Evolutionary conservation across 2,888 invertebrate genomes (phyloP).

Genomic region (Macrosiphum euphorbiae): DNA sequence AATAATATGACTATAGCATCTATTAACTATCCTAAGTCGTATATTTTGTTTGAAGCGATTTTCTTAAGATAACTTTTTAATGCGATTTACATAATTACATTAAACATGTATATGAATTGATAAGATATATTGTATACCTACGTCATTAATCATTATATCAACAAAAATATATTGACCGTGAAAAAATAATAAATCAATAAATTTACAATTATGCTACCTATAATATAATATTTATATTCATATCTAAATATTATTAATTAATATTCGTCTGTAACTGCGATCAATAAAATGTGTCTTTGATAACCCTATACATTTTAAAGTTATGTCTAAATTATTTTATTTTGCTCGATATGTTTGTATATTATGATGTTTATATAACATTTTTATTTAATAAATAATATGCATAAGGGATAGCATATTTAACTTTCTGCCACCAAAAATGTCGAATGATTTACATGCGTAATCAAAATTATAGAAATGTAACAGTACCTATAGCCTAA

Average conservation of each 20-base stretch:
- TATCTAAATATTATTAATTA: not conserved
- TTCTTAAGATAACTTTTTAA: not conserved
- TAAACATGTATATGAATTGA: not conserved
- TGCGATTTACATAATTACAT: not conserved
- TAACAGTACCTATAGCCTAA: not conserved
- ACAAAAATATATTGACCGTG: constrained; percentile 18
- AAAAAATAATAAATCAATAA: not conserved
- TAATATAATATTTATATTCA: not conserved
- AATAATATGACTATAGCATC: not conserved
- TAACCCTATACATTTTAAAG: not conserved
- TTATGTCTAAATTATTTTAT: not conserved
- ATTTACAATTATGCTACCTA: not conserved
- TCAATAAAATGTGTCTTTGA: not conserved
- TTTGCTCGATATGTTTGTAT: not conserved
- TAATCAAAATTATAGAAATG: not conserved
- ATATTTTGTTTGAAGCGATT: not conserved
- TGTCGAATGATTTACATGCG: not conserved
- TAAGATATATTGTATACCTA: not conserved
- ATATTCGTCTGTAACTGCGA: not conserved
- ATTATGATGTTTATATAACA: not conserved
- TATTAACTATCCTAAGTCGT: not conserved
- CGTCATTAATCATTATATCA: constrained; percentile 21
- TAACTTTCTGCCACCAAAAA: not conserved
- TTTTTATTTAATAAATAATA: not conserved
- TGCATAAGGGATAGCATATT: not conserved